phyloP scores from a whole-genome alignment of 1,140 invertebrate genomes.

The Aricia agestis region DNA sequence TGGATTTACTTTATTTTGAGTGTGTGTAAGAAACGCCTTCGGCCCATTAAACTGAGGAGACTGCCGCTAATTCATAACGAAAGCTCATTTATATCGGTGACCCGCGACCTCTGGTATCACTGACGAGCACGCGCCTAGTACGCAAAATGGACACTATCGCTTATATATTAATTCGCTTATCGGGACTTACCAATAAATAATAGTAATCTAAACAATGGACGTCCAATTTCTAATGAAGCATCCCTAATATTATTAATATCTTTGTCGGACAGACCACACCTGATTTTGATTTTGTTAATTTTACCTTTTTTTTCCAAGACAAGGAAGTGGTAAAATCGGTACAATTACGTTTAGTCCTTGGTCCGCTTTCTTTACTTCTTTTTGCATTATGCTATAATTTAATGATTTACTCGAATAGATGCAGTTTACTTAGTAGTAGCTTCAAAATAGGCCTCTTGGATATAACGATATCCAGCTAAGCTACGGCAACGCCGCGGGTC shows the following conservation, averaged over 20 bases:
- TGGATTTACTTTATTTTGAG: slow-evolving; percentile 64
- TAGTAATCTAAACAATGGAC: slow-evolving; percentile 21
- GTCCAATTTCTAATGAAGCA: background rate
- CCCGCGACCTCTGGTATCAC: slow-evolving; percentile 65
- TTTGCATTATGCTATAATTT: too few species aligned
- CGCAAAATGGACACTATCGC: slow-evolving; percentile 45
- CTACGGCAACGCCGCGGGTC: too few species aligned
- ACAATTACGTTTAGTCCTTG: too few species aligned
- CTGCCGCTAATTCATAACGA: slow-evolving; percentile 38
- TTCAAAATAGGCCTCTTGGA: too few species aligned
- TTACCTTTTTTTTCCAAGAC: too few species aligned
- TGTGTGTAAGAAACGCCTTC: slow-evolving; percentile 62
- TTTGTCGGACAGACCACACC: background rate
- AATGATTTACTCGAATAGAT: too few species aligned
- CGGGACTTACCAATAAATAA: slow-evolving; percentile 24
- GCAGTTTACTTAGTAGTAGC: too few species aligned
- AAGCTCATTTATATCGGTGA: slow-evolving; percentile 52
- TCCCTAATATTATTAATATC: background rate
- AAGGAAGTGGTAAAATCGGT: too few species aligned
- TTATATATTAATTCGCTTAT: slow-evolving; percentile 38
- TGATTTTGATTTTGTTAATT: too few species aligned
- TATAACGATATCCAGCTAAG: too few species aligned
- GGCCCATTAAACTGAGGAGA: slow-evolving; percentile 46
- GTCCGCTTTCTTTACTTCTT: too few species aligned
- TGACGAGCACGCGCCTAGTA: slow-evolving; percentile 61